Conservation (phyloP, 2,888 invertebrate species). For the Congeria kusceri region DNA sequence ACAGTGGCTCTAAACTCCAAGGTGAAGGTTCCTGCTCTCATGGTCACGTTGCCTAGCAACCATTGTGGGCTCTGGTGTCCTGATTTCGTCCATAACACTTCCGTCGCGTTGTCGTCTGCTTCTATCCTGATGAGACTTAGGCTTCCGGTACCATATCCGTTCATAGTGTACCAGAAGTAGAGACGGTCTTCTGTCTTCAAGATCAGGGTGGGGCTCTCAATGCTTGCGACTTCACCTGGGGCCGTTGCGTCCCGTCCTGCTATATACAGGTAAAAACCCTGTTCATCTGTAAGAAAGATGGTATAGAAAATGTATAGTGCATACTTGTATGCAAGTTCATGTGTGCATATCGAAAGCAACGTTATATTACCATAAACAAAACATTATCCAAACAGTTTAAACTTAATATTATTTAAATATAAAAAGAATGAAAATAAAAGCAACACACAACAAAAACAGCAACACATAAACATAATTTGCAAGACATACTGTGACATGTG, state of each 20-base stretch:
- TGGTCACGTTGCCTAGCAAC: constrained; percentile 10
- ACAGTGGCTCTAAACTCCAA: constrained; percentile 33
- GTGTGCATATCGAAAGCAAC: too few relatives aligned
- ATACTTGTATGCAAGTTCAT: too few relatives aligned
- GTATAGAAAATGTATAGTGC: neutral
- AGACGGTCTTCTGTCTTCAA: constrained; percentile 20
- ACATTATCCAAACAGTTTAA: too few relatives aligned
- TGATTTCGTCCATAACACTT: constrained; percentile 27
- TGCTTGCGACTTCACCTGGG: constrained; percentile 15
- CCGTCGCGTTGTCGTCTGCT: neutral
- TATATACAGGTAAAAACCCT: constrained; percentile 44
- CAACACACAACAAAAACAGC: too few relatives aligned
- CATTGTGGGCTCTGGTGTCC: constrained; percentile 40
- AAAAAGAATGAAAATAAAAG: too few relatives aligned
- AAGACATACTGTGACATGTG: neutral
- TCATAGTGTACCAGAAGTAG: constrained; percentile 62
- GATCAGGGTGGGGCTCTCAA: constrained; percentile 27
- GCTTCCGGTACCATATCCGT: constrained; percentile 53
- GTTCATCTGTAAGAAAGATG: constrained; percentile 31
- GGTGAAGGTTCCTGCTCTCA: constrained; percentile 28
- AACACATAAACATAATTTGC: too few relatives aligned
- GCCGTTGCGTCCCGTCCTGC: constrained; percentile 23
- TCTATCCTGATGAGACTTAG: constrained; percentile 13
- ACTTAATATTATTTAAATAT: too few relatives aligned
- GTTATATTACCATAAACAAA: too few relatives aligned